Evolutionary conservation across 2,797 vertebrate genomes (phyloP).

Genomic region (Chaetophractus vellerosus): DNA sequence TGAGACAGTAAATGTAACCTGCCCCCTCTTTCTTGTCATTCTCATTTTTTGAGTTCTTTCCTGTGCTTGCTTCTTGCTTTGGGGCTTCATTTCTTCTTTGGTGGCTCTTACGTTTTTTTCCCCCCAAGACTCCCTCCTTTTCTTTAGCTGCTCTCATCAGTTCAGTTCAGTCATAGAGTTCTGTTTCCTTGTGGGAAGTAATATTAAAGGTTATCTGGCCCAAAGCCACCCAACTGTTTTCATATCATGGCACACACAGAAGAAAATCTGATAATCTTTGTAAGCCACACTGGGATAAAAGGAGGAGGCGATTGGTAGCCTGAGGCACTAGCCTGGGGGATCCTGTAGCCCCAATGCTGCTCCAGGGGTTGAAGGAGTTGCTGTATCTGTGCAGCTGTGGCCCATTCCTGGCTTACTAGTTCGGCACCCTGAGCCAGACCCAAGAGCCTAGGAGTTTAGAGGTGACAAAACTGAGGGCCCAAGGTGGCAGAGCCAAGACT

Average conservation of each 20-base stretch:
- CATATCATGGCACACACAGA: background rate
- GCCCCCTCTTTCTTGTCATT: background rate
- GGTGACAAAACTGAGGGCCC: background rate
- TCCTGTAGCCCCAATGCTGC: background rate
- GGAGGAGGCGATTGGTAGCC: background rate
- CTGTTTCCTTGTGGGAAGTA: background rate
- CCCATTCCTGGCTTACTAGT: background rate
- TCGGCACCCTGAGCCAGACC: background rate
- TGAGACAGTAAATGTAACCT: slow-evolving; percentile 31
- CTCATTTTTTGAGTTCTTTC: background rate
- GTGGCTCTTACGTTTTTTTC: background rate
- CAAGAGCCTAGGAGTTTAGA: background rate
- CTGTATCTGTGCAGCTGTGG: background rate
- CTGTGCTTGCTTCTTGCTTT: slow-evolving; percentile 1
- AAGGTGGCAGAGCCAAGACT: background rate
- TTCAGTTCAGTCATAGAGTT: background rate
- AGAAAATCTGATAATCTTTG: background rate
- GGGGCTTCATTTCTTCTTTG: background rate
- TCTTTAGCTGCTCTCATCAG: background rate
- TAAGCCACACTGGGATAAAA: background rate
- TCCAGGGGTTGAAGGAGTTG: background rate
- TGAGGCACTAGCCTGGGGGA: background rate
- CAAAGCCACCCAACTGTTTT: background rate
- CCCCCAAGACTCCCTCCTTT: background rate
- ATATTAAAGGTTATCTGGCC: background rate